Conservation (phyloP, 2,888 invertebrate species). For the Onthophagus sagittarius region DNA sequence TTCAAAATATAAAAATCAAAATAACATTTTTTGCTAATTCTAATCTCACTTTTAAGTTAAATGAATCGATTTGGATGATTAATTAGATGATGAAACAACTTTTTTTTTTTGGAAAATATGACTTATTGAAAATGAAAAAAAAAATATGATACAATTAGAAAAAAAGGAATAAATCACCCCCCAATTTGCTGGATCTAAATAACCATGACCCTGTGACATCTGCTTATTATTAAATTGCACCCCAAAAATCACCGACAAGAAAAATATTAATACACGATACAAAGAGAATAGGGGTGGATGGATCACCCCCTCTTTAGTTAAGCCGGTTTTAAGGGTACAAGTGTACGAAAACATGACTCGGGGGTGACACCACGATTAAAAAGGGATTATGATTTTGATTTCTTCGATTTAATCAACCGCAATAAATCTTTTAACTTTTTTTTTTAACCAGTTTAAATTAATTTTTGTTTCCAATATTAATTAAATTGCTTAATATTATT, state of each 20-base stretch:
- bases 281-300: background rate
- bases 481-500: background rate
- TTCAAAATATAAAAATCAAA: too few relatives aligned
- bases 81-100: too few relatives aligned
- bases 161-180: background rate
- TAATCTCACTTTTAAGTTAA: too few relatives aligned
- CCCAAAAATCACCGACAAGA: background rate
- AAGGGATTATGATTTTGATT: background rate
- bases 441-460: background rate
- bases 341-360: background rate
- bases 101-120: too few relatives aligned
- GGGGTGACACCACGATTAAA: background rate
- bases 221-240: background rate
- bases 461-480: too few relatives aligned
- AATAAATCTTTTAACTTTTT: background rate
- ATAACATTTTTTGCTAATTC: too few relatives aligned
- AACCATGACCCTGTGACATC: background rate
- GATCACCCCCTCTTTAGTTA: background rate
- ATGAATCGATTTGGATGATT: too few relatives aligned
- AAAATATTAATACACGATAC: background rate
- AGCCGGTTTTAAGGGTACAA: background rate
- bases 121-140: too few relatives aligned
- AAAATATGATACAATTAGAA: too few relatives aligned
- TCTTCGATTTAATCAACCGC: background rate
- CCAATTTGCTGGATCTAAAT: background rate